Conservation (phyloP, 2,888 invertebrate species). For the Nemotelus pantherinus region DNA sequence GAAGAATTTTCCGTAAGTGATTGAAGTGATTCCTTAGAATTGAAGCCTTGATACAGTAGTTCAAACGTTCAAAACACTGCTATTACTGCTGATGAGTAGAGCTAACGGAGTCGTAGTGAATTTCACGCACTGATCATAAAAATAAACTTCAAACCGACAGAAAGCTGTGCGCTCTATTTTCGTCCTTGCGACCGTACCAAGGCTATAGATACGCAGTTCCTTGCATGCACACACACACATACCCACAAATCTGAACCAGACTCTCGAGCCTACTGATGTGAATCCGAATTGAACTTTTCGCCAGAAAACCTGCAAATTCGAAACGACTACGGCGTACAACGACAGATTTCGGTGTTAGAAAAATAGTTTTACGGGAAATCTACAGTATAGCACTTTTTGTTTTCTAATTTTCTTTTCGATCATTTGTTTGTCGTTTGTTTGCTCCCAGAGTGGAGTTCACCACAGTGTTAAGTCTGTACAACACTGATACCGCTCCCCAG, state of each 20-base stretch:
- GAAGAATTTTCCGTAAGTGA: too few species aligned
- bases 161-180: too few species aligned
- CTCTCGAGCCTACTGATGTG: not conserved
- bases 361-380: too few species aligned
- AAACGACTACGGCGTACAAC: conserved; percentile 10
- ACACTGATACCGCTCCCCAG: not conserved
- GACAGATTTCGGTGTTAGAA: not conserved
- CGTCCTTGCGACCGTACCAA: too few species aligned
- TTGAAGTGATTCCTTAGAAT: too few species aligned
- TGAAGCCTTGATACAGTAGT: too few species aligned
- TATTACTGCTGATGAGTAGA: too few species aligned
- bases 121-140: too few species aligned
- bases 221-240: conserved; percentile 13
- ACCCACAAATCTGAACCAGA: conserved; percentile 16
- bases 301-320: conserved; percentile 15
- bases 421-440: too few species aligned
- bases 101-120: too few species aligned
- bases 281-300: conserved; percentile 29
- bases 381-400: not conserved
- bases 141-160: too few species aligned
- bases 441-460: not conserved
- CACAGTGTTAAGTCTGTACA: not conserved
- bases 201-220: not conserved
- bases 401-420: not conserved
- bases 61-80: too few species aligned